phyloP scores from a whole-genome alignment of 2,888 invertebrate species.

The Eristalis intricaria region DNA sequence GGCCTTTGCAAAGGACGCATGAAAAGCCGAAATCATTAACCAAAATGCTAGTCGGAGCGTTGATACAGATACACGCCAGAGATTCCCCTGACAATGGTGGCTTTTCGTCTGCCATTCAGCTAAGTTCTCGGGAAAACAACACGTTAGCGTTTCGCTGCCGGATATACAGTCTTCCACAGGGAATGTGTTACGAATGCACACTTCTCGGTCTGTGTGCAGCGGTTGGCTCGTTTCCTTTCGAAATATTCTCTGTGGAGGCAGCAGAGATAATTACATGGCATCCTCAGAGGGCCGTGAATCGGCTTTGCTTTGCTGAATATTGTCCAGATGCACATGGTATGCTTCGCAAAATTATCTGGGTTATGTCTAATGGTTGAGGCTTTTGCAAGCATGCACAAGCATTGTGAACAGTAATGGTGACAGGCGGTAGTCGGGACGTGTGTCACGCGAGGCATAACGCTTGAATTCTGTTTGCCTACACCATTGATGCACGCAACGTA shows the following conservation, averaged over 20 bases:
- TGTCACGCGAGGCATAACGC: constrained; percentile 1
- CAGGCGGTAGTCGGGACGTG: constrained; percentile 9
- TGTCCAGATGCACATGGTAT: constrained; percentile 15
- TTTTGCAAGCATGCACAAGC: not conserved
- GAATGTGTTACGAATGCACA: constrained; percentile 6
- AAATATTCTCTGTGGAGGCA: not conserved
- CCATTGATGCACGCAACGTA: not conserved
- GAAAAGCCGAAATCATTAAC: not conserved
- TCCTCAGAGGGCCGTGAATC: not conserved
- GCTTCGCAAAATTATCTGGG: constrained; percentile 1
- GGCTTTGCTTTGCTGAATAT: not conserved
- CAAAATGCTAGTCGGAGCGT: not conserved
- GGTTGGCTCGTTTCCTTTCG: not conserved
- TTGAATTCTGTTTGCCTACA: constrained; percentile 16
- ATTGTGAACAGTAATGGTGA: not conserved
- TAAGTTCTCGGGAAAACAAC: constrained; percentile 5
- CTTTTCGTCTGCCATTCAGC: not conserved
- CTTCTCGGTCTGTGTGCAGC: not conserved
- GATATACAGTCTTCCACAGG: constrained; percentile 22
- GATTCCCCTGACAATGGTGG: not conserved
- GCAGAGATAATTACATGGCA: not conserved
- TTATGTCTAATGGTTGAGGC: not conserved
- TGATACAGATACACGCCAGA: not conserved
- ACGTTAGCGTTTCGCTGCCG: constrained; percentile 10
- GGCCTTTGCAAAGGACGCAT: too few relatives aligned